These are phyloP conservation scores for Argyrosomus regius DNA, from an alignment of 2,797 vertebrate genomes.

Conservation along the genomic window DNA sequence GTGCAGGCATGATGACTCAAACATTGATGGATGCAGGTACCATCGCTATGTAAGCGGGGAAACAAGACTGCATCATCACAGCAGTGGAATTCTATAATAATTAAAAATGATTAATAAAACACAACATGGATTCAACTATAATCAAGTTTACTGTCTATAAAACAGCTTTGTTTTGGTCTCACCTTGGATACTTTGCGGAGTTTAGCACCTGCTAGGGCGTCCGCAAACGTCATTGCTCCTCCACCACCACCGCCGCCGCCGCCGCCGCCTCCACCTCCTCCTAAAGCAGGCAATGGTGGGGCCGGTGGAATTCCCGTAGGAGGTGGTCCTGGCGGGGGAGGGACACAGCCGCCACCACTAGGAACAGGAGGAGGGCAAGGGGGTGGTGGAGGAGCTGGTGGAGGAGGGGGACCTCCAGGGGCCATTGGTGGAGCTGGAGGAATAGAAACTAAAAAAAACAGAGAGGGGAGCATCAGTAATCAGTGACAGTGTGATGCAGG, in stretches of 20 bases:
- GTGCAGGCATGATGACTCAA: constrained; percentile 17
- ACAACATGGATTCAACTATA: background rate
- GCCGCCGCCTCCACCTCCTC: constrained; percentile 64
- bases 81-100: too few relatives aligned
- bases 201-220: constrained; percentile 91
- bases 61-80: background rate
- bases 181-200: constrained; percentile 92
- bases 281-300: constrained; percentile 86
- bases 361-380: constrained; percentile 61
- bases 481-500: background rate
- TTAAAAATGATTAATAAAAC: background rate
- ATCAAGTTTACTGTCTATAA: background rate
- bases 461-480: constrained; percentile 8
- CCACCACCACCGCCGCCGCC: constrained; percentile 64
- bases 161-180: constrained; percentile 39
- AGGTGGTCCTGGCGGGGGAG: constrained; percentile 72
- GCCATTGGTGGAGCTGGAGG: constrained; percentile 80
- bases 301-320: constrained; percentile 83
- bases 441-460: constrained; percentile 49
- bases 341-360: constrained; percentile 29
- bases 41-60: background rate
- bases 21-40: constrained; percentile 3
- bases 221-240: constrained; percentile 84
- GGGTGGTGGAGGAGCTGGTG: constrained; percentile 74
- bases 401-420: constrained; percentile 73